A percentile compares a stretch with the other conserved stretches of the same genome.
phyloP scores from a whole-genome alignment of 2,113 vertebrate genomes.

The Calonectris borealis region DNA sequence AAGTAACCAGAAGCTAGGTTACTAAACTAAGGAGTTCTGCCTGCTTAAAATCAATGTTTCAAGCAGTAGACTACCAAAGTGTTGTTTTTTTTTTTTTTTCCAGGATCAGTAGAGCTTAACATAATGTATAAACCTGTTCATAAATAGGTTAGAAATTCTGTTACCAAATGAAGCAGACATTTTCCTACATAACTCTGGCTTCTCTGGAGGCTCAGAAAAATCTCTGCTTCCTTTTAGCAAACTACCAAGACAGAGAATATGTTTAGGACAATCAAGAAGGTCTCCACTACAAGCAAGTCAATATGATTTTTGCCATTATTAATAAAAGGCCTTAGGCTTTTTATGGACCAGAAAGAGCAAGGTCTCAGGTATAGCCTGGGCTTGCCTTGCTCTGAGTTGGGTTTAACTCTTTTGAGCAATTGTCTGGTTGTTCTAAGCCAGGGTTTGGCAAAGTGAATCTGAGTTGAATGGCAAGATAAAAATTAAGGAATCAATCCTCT shows the following conservation, averaged over 20 bases:
- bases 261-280: not conserved
- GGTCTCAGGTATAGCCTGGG: not conserved
- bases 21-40: not conserved
- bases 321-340: not conserved
- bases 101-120: not conserved
- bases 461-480: not conserved
- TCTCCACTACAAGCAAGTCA: not conserved
- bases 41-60: not conserved
- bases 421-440: not conserved
- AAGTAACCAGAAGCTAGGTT: not conserved
- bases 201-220: not conserved
- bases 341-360: not conserved
- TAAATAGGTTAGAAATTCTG: not conserved
- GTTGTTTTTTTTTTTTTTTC: not conserved
- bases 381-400: not conserved
- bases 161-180: not conserved
- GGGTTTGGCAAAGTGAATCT: not conserved
- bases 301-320: not conserved
- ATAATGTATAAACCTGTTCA: not conserved
- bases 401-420: not conserved
- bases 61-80: not conserved
- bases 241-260: not conserved
- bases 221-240: not conserved
- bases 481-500: not conserved
- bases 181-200: not conserved